phyloP scores from a whole-genome alignment of 1,140 invertebrate genomes.

The Melanaphis sacchari region DNA sequence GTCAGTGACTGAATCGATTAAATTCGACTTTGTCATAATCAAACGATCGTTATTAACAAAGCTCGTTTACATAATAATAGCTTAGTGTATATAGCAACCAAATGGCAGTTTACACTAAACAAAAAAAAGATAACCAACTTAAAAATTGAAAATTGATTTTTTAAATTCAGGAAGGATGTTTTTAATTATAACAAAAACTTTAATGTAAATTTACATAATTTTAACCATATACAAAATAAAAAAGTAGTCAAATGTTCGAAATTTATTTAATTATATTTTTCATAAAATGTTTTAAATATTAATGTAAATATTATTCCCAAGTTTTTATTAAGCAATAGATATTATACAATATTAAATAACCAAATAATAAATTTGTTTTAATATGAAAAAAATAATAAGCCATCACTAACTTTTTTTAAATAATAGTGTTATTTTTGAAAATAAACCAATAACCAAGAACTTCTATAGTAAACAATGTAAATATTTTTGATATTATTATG shows the following conservation, averaged over 20 bases:
- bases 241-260: neutral
- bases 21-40: slow-evolving; percentile 54
- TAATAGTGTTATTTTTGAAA: neutral
- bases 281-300: neutral
- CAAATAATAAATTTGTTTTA: neutral
- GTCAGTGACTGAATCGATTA: slow-evolving; percentile 40
- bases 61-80: slow-evolving; percentile 52
- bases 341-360: neutral
- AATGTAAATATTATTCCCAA: neutral
- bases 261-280: neutral
- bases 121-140: neutral
- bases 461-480: too few species aligned
- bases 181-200: neutral
- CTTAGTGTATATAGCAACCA: neutral
- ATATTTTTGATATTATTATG: too few species aligned
- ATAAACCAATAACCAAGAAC: neutral
- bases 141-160: slow-evolving; percentile 28
- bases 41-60: slow-evolving; percentile 30
- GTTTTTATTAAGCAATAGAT: neutral
- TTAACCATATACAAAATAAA: neutral
- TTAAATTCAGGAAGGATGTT: neutral
- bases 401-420: neutral
- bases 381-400: too few species aligned
- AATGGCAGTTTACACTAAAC: neutral
- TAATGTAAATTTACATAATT: neutral